Evolutionary conservation across 1,140 invertebrate species (phyloP).

Genomic region (Globodera rostochiensis): DNA sequence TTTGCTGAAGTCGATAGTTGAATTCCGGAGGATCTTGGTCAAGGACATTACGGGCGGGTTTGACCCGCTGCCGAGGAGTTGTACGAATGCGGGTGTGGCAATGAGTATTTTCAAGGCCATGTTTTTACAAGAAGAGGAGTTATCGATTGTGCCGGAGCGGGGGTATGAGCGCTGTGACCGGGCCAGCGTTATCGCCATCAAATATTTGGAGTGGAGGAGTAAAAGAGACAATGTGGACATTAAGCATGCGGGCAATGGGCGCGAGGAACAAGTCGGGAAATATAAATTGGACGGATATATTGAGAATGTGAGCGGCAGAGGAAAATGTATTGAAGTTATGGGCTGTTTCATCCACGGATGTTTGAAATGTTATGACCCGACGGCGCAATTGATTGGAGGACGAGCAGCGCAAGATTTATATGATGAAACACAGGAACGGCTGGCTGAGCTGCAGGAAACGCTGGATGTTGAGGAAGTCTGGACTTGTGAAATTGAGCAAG

Average conservation of each 20-base stretch:
- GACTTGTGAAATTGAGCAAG: background rate
- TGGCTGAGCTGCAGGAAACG: too few relatives aligned
- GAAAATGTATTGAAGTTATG: too few relatives aligned
- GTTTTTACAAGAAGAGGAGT: background rate
- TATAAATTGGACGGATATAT: background rate
- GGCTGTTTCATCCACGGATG: background rate
- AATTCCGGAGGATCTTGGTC: too few relatives aligned
- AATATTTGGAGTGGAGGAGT: background rate
- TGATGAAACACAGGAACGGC: background rate
- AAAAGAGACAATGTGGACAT: constrained; percentile 3
- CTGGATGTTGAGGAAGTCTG: background rate
- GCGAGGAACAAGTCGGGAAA: background rate
- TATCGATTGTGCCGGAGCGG: background rate
- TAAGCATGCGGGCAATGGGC: background rate
- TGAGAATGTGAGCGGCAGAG: too few relatives aligned
- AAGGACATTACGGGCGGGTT: too few relatives aligned
- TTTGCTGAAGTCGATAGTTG: too few relatives aligned
- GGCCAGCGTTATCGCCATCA: background rate
- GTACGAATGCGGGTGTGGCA: background rate
- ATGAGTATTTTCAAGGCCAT: background rate
- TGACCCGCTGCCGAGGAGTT: too few relatives aligned
- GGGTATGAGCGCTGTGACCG: background rate
- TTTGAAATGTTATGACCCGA: background rate
- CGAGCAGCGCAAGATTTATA: background rate
- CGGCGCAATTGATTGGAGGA: background rate